Evolutionary conservation across 92 coral and sea anemone species (phyloP).

Genomic region (Isaurus tuberculatus): DNA sequence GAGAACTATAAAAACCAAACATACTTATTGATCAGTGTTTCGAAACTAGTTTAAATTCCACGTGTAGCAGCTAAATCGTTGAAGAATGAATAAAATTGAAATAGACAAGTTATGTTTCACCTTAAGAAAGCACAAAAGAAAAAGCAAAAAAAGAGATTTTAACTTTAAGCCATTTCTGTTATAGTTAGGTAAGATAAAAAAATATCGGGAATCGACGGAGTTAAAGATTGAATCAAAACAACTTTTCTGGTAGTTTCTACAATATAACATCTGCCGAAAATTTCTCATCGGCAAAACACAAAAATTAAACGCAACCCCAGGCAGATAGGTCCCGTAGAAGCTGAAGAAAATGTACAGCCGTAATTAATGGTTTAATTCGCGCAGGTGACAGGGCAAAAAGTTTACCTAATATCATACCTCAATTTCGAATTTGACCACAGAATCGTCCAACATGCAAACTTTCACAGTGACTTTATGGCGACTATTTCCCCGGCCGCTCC

Average conservation of each 20-base stretch:
- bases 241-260: neutral
- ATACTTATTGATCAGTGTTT: neutral
- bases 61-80: conserved; percentile 12
- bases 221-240: neutral
- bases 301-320: neutral
- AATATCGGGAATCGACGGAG: neutral
- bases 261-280: conserved; percentile 21
- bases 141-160: neutral
- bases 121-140: neutral
- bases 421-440: conserved; percentile 96
- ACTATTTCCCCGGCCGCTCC: conserved; percentile 72
- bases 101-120: neutral
- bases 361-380: conserved; percentile 27
- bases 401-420: conserved; percentile 73
- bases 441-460: conserved; percentile 97
- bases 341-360: conserved; percentile 24
- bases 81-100: neutral
- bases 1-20: conserved; percentile 27
- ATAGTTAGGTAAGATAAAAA: neutral
- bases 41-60: neutral
- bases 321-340: conserved; percentile 14
- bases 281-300: conserved; percentile 29
- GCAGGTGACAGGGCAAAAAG: conserved; percentile 11
- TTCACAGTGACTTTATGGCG: conserved; percentile 84
- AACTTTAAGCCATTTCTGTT: neutral